phyloP scores from a whole-genome alignment of 2,113 vertebrate genomes.

The Columba livia region DNA sequence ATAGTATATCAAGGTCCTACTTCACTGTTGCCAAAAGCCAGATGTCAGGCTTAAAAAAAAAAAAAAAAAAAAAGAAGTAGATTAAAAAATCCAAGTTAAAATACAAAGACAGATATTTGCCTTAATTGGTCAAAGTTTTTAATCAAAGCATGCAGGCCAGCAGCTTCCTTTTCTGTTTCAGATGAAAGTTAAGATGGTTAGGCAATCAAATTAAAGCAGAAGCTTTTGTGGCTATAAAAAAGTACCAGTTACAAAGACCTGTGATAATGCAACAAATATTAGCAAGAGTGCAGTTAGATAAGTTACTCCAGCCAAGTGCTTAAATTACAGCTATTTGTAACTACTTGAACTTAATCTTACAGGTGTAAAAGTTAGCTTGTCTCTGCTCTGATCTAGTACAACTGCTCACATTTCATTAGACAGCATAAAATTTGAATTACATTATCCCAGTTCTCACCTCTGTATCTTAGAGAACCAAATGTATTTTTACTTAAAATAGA shows the following conservation, averaged over 20 bases:
- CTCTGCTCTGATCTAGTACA: not conserved
- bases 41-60: too few relatives aligned
- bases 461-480: not conserved
- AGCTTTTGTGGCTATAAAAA: not conserved
- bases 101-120: not conserved
- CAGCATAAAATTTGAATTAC: not conserved
- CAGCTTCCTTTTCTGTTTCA: not conserved
- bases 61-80: not conserved
- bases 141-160: not conserved
- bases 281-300: not conserved
- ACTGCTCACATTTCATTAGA: not conserved
- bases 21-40: not conserved
- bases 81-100: not conserved
- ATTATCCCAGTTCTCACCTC: not conserved
- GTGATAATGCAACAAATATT: not conserved
- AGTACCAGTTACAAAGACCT: not conserved
- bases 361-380: not conserved
- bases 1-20: not conserved
- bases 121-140: not conserved
- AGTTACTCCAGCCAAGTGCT: not conserved
- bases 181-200: not conserved
- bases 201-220: not conserved
- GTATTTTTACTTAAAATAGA: not conserved
- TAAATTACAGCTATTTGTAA: not conserved
- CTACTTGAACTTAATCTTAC: not conserved